phyloP scores from a whole-genome alignment of 2,113 vertebrate genomes.

The Hippocampus mohnikei region DNA sequence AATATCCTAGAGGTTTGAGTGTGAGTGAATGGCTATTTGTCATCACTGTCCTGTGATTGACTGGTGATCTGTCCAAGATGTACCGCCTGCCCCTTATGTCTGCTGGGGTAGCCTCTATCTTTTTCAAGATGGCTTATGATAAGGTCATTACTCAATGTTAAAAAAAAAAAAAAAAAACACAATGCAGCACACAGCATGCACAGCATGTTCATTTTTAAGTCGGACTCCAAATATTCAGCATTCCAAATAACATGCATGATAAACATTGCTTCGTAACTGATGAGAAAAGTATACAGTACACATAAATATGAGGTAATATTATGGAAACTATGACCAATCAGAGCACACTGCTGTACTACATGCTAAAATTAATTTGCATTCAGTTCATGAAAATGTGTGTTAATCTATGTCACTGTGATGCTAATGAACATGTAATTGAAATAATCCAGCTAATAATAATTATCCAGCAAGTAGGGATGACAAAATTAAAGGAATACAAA shows the following conservation, averaged over 20 bases:
- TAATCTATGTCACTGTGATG: constrained; percentile 58
- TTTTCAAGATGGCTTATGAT: background rate
- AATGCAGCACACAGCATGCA: too few species aligned
- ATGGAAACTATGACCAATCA: too few species aligned
- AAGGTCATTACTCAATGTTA: constrained; percentile 11
- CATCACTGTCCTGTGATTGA: background rate
- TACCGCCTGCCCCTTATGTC: background rate
- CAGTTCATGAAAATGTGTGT: constrained; percentile 76
- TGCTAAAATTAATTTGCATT: constrained; percentile 57
- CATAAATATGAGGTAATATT: background rate
- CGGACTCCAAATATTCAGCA: background rate
- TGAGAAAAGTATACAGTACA: constrained; percentile 46
- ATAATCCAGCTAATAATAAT: too few species aligned
- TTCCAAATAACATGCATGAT: constrained; percentile 23
- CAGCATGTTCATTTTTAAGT: background rate
- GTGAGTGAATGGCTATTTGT: background rate
- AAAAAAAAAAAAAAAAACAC: constrained; percentile 4
- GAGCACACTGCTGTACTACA: background rate
- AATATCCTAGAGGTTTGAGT: background rate
- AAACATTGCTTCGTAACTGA: constrained; percentile 48
- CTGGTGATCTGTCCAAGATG: background rate
- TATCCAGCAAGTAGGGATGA: too few species aligned
- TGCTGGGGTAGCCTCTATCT: background rate
- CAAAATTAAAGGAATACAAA: too few species aligned
- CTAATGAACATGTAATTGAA: too few species aligned